phyloP scores from a whole-genome alignment of 2,888 invertebrate genomes.

The Marasmarcha lunaedactyla region DNA sequence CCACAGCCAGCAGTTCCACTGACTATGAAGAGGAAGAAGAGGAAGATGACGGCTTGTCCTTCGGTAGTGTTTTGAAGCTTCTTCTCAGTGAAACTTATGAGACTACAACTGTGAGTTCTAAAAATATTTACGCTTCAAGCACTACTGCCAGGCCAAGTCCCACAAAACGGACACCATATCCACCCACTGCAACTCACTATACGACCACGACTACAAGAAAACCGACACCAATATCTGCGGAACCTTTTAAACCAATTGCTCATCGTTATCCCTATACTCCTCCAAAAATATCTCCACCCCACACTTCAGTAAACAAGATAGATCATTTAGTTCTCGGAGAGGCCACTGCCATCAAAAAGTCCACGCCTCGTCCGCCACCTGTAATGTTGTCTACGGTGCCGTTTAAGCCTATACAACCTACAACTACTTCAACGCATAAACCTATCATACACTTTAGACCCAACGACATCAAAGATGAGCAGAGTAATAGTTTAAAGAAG shows the following conservation, averaged over 20 bases:
- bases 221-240: conserved; percentile 18
- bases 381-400: conserved; percentile 18
- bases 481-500: background rate
- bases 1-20: conserved; percentile 16
- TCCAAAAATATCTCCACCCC: conserved; percentile 22
- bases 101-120: conserved; percentile 29
- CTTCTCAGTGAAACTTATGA: conserved; percentile 63
- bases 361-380: conserved; percentile 26
- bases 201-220: conserved; percentile 18
- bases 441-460: background rate
- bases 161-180: conserved; percentile 8
- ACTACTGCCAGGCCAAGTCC: background rate
- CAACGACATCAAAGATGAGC: background rate
- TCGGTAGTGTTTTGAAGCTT: conserved; percentile 73
- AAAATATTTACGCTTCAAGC: conserved; percentile 11
- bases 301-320: conserved; percentile 42
- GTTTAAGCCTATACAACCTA: background rate
- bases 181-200: conserved; percentile 13
- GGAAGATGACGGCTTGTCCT: conserved; percentile 66
- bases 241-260: conserved; percentile 37
- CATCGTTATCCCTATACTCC: conserved; percentile 27
- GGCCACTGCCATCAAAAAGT: conserved; percentile 44
- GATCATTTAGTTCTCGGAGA: conserved; percentile 57
- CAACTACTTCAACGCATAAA: background rate
- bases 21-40: conserved; percentile 50